Evolutionary conservation across 2,113 vertebrate genomes (phyloP), one percentile per base, ranked within the genome.

Genomic region (Zonotrichia leucophrys): DNA sequence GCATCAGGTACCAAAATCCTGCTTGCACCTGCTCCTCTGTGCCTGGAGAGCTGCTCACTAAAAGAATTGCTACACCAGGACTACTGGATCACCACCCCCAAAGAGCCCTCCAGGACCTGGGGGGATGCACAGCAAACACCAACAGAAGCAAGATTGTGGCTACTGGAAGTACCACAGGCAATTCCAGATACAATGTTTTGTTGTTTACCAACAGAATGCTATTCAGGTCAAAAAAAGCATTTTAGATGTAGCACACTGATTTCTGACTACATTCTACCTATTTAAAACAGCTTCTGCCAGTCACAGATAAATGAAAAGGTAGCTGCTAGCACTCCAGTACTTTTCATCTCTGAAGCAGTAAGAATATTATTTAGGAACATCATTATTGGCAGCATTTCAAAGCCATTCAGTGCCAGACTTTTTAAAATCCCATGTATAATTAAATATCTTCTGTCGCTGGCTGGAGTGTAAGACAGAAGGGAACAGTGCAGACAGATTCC

Each of bases 291-390:
- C 47, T 77, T 94, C 66, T 91, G 64, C 59, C 81, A 89, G 67
- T 63, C 46, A 72, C 4, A 5, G 35, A 64, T 37, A 73, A 94
- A 79, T 52, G 5, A 87, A 90, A 93, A 80, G 39, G 23, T 27
- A 11, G 30, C 33, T 87, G 31, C 42, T 78, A 41, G 46, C 46
- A 83, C 42, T 80, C 60, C 8, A 3, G 25, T 53, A 47, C 41
- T 75, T 42, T 75, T 55, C 87, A 46, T 91, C 50, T 72, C 73
- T 86, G 47, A 93, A 93, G 35, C 58, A 64, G 75, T 52, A 87
- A 85, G 75, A 94, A 59, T 80, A 94, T 93, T 89, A 84, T 87
- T 95, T 92, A 83, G 33, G 67, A 88, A 77, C 69, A 69, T 75
- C 60, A 88, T 77, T 91, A 87, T 8, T 94, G 84, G 39, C 83